phyloP scores from a whole-genome alignment of 2,113 vertebrate genomes.

The Seriola rivoliana region DNA sequence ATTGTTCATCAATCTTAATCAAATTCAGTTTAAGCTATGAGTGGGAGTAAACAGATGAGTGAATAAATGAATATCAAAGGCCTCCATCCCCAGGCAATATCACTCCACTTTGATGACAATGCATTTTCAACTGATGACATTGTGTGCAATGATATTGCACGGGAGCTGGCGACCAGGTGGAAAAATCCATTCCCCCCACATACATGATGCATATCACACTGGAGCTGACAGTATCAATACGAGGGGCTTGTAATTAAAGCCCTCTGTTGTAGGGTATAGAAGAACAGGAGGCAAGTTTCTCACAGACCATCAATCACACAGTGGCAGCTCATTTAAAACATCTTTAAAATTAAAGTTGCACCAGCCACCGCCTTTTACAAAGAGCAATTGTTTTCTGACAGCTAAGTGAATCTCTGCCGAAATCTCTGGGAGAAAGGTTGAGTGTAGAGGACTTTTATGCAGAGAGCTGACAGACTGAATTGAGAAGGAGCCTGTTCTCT shows the following conservation, averaged over 20 bases:
- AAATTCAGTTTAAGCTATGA: slow-evolving; percentile 65
- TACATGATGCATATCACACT: slow-evolving; percentile 73
- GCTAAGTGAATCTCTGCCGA: slow-evolving; percentile 73
- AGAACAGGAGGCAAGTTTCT: slow-evolving; percentile 55
- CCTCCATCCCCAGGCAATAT: slow-evolving; percentile 44
- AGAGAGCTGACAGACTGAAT: slow-evolving; percentile 65
- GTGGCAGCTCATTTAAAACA: slow-evolving; percentile 80
- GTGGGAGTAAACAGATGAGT: slow-evolving; percentile 49
- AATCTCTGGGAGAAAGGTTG: slow-evolving; percentile 61
- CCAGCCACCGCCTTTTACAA: slow-evolving; percentile 64
- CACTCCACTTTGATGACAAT: slow-evolving; percentile 70
- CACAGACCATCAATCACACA: slow-evolving; percentile 75
- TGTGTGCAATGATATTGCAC: slow-evolving; percentile 53
- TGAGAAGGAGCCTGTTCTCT: slow-evolving; percentile 54
- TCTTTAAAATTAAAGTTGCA: slow-evolving; percentile 81
- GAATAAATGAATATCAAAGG: slow-evolving; percentile 69
- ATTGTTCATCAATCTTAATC: slow-evolving; percentile 71
- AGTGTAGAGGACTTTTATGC: slow-evolving; percentile 63
- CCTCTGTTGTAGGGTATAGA: slow-evolving; percentile 60
- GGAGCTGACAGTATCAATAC: slow-evolving; percentile 75
- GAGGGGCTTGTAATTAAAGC: slow-evolving; percentile 75
- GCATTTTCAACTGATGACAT: slow-evolving; percentile 67
- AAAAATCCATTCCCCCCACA: slow-evolving; percentile 65
- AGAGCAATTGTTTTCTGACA: slow-evolving; percentile 80
- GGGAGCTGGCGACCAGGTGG: slow-evolving; percentile 51